Evolutionary conservation across 1,140 invertebrate species (phyloP).

Genomic region (Melanaphis sacchari): DNA sequence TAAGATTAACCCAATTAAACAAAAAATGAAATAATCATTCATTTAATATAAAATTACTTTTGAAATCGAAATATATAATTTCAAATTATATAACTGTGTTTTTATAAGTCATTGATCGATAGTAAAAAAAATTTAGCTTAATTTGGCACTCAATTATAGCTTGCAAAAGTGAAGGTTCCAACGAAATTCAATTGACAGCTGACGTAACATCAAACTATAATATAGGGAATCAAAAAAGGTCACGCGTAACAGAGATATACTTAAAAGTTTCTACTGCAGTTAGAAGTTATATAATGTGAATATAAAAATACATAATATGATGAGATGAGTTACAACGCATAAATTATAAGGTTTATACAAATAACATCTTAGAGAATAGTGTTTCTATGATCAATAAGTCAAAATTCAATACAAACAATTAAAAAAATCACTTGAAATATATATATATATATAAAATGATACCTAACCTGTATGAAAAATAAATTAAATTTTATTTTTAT

Average conservation of each 20-base stretch:
- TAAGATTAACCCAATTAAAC: no score
- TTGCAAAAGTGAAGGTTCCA: neutral
- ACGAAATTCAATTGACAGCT: neutral
- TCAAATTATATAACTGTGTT: neutral
- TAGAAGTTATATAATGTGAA: neutral
- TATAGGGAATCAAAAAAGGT: conserved; percentile 7
- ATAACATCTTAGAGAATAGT: neutral
- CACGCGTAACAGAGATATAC: neutral
- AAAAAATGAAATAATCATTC: no score
- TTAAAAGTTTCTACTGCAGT: neutral
- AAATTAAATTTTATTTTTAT: neutral
- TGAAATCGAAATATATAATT: neutral
- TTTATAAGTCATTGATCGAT: neutral
- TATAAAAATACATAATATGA: neutral
- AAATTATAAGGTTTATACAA: neutral
- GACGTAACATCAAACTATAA: neutral
- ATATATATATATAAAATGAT: no score
- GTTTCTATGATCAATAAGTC: neutral
- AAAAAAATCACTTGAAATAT: neutral
- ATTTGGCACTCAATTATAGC: neutral
- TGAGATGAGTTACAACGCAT: neutral
- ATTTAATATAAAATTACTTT: no score
- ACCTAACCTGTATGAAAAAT: neutral
- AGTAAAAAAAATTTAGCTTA: neutral
- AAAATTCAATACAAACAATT: neutral